These are phyloP conservation scores for Spodoptera exigua DNA, from an alignment of 2,888 invertebrate species.

Conservation along the genomic window DNA sequence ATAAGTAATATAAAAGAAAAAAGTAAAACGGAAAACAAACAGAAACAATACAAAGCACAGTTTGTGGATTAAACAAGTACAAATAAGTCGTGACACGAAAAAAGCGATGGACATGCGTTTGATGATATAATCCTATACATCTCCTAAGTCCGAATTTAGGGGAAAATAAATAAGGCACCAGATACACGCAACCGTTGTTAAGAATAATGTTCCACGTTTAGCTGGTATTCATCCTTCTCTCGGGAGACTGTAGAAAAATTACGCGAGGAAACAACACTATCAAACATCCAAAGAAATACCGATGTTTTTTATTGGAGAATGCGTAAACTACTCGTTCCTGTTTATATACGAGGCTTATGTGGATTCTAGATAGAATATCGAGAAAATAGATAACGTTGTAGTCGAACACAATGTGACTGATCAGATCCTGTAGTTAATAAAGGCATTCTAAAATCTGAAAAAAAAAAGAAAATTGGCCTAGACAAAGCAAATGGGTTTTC, in stretches of 20 bases:
- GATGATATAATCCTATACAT: constrained; percentile 2
- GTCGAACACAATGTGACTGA: neutral
- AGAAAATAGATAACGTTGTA: constrained; percentile 10
- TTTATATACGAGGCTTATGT: constrained; percentile 21
- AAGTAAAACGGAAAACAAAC: too few species aligned
- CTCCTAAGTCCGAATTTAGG: constrained; percentile 43
- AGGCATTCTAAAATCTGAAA: neutral
- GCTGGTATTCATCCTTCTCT: constrained; percentile 52
- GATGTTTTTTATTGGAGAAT: constrained; percentile 34
- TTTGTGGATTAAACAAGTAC: too few species aligned
- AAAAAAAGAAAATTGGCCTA: neutral
- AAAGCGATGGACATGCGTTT: too few species aligned
- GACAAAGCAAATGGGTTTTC: neutral
- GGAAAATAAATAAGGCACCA: constrained; percentile 58
- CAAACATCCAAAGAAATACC: constrained; percentile 36
- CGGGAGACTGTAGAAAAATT: constrained; percentile 61
- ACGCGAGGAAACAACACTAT: constrained; percentile 53
- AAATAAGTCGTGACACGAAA: too few species aligned
- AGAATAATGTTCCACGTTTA: constrained; percentile 59
- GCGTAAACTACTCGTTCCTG: constrained; percentile 24
- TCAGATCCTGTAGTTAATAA: neutral
- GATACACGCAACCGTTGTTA: constrained; percentile 52
- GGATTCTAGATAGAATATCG: constrained; percentile 20
- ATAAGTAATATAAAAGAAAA: too few species aligned
- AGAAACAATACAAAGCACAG: too few species aligned